phyloP scores from a whole-genome alignment of 2,113 vertebrate genomes.

The Ploceus nigricollis region DNA sequence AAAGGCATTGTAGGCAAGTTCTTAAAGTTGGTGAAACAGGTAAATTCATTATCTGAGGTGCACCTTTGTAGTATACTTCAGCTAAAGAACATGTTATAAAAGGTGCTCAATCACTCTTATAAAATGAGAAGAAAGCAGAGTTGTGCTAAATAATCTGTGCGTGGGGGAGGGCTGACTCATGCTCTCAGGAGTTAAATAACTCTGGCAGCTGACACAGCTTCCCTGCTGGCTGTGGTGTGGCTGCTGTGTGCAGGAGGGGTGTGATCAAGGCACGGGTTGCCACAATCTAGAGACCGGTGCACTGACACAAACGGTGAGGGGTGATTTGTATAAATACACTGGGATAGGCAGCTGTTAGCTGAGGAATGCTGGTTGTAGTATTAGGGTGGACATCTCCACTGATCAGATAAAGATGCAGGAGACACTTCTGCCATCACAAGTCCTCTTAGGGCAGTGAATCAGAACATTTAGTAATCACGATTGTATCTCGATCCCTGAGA shows the following conservation, averaged over 20 bases:
- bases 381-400: rapidly evolving
- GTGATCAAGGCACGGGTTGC: not conserved
- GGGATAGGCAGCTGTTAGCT: not conserved
- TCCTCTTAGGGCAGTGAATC: not conserved
- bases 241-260: not conserved
- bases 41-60: not conserved
- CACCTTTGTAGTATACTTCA: not conserved
- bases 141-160: not conserved
- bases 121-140: not conserved
- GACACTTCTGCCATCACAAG: not conserved
- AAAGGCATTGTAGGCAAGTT: not conserved
- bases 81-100: not conserved
- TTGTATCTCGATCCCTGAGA: not conserved
- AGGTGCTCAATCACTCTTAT: not conserved
- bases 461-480: not conserved
- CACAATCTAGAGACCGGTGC: not conserved
- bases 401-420: not conserved
- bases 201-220: not conserved
- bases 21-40: not conserved
- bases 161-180: not conserved
- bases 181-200: not conserved
- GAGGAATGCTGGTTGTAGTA: not conserved
- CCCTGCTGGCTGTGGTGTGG: not conserved
- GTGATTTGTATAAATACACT: not conserved
- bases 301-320: not conserved